Evolutionary conservation across 2,888 invertebrate genomes (phyloP), one percentile per base, ranked within the genome.

Genomic region (Pristionchus maxplancki): DNA sequence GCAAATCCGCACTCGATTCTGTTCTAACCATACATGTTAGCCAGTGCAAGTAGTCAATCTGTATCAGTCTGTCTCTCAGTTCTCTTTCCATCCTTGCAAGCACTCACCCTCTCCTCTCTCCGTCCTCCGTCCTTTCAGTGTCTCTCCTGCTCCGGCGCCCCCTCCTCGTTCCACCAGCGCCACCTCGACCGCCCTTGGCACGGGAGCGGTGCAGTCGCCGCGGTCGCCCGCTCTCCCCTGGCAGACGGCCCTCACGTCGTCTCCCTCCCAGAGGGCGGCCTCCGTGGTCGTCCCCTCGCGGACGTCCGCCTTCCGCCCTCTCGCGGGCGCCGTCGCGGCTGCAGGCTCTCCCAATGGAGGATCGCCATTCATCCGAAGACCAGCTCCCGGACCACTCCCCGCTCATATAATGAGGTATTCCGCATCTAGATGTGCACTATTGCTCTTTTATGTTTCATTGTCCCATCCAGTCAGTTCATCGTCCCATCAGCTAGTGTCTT

Each of bases 341-440:
- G 62, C 62, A 24, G 5, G 20, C 8, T 85, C 85, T 8, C 85
- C 85, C 44, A n/a, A 28, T 28, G 62, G 48, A 34, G n/a, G 37
- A 31, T 40, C 64, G 4, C 84, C 84, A 11, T 64, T 50, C 44
- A 34, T 64, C 17, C 37, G 85, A n/a, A 20, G 82, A 24, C 82
- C 82, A 20, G 85, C 85, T 15, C 85, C 85, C 44, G 85, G 85
- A 24, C 87, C 67, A 3, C 87, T 87, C 3, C 78, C 87, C 20
- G 58, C 87, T 15, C 74, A 78, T 44, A 44, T 78, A 1, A 87
- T 87, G 87, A 87, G 87, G 87, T 87, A 78, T 62, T 37, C 24
- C 6, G 20, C 6, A 8, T 17, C 17, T 37, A 71, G 71, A 71
- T 53, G 31, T 17, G 71, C 37, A 20, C 44, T 28, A 62, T 8